A percentile compares a stretch with the other conserved stretches of the same genome.
phyloP scores from a whole-genome alignment of 1,140 invertebrate species.

The Sarcophaga peregrina region DNA sequence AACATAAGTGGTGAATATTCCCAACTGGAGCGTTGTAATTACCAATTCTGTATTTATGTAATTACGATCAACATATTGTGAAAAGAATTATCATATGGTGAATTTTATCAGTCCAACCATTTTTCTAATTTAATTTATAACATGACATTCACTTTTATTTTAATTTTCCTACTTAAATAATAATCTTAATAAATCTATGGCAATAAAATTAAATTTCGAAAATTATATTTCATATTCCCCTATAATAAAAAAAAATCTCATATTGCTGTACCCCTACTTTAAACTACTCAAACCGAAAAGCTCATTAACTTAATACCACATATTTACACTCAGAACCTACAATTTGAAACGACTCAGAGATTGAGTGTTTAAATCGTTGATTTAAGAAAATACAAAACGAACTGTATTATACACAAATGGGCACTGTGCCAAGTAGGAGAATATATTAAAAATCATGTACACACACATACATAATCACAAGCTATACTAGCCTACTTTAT shows the following conservation, averaged over 20 bases:
- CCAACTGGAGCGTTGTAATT: too few species aligned
- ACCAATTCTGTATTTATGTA: too few species aligned
- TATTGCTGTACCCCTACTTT: not conserved
- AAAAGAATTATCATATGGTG: too few species aligned
- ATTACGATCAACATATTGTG: too few species aligned
- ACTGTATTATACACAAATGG: constrained; percentile 38
- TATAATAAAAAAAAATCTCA: not conserved
- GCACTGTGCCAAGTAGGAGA: constrained; percentile 37
- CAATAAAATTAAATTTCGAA: too few species aligned
- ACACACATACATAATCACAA: not conserved
- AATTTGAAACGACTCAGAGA: not conserved
- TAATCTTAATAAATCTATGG: too few species aligned
- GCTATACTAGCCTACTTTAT: not conserved
- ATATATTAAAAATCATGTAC: not conserved
- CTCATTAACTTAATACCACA: not conserved
- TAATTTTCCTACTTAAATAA: too few species aligned
- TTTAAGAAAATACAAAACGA: not conserved
- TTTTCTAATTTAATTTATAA: too few species aligned
- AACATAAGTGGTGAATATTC: too few species aligned
- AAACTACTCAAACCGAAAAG: not conserved
- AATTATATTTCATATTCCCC: not conserved
- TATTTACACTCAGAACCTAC: constrained; percentile 23
- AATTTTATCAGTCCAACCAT: too few species aligned
- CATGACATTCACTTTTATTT: too few species aligned
- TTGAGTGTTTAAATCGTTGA: not conserved